Percentiles rank a stretch among this genome's conserved stretches.
Evolutionary conservation across 2,888 invertebrate species (phyloP).

Genomic region (Unio pictorum): DNA sequence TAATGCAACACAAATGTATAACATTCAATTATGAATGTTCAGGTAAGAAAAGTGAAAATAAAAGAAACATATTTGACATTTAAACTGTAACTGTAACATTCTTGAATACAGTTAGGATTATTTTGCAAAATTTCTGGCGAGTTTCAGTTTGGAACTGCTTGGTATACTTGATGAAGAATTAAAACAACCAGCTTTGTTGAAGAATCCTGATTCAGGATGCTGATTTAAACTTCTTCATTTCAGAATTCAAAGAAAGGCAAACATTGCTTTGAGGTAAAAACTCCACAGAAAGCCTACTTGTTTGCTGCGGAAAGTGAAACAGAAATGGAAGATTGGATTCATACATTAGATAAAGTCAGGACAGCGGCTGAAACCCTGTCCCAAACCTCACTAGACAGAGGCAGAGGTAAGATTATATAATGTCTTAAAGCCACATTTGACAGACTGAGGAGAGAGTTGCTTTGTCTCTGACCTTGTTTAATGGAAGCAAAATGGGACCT

Average conservation of each 20-base stretch:
- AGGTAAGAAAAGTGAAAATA: no score
- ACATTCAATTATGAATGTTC: no score
- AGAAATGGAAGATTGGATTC: slow-evolving; percentile 88
- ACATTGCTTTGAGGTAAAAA: slow-evolving; percentile 89
- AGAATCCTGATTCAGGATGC: not conserved
- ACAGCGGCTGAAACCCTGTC: slow-evolving; percentile 73
- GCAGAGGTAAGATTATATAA: slow-evolving; percentile 37
- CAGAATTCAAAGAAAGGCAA: slow-evolving; percentile 87
- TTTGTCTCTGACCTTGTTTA: no score
- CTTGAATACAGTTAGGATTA: no score
- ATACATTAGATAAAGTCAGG: slow-evolving; percentile 85
- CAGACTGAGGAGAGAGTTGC: no score
- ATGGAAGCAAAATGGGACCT: no score
- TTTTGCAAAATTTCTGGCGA: no score
- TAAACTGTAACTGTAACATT: no score
- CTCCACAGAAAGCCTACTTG: slow-evolving; percentile 87
- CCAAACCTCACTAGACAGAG: slow-evolving; percentile 55
- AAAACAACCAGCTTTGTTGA: not conserved
- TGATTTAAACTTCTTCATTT: slow-evolving; percentile 10
- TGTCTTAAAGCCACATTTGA: not conserved
- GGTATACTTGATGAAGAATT: no score
- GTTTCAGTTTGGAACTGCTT: no score
- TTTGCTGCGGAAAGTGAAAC: slow-evolving; percentile 89
- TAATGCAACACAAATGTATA: no score
- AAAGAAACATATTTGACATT: no score